Percentiles rank a stretch among this genome's conserved stretches.
phyloP scores from a whole-genome alignment of 2,113 vertebrate species.

The Bos taurus region ARS-UCD2.0 NC_037342.1:33012001-33012500 shows the following conservation, averaged over 20 bases:
- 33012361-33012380: not conserved
- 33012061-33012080: not conserved
- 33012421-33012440: not conserved
- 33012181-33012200: not conserved
- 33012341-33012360: not conserved
- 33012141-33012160: not conserved
- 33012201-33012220: not conserved
- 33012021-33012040: not conserved
- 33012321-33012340: not conserved
- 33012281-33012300: not conserved
- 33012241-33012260: not conserved
- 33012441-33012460: not conserved
- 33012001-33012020: not conserved
- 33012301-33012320: not conserved
- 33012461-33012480: not conserved
- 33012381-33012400: not conserved
- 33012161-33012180: not conserved
- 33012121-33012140: not conserved
- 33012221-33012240: not conserved
- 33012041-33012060: not conserved
- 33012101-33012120: not conserved
- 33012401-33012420: not conserved
- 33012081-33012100: not conserved
- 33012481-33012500: constrained; percentile 2
- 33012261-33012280: not conserved